These are phyloP conservation scores for Coilia nasus DNA, from an alignment of 2,797 vertebrate genomes.

Conservation along the genomic window DNA sequence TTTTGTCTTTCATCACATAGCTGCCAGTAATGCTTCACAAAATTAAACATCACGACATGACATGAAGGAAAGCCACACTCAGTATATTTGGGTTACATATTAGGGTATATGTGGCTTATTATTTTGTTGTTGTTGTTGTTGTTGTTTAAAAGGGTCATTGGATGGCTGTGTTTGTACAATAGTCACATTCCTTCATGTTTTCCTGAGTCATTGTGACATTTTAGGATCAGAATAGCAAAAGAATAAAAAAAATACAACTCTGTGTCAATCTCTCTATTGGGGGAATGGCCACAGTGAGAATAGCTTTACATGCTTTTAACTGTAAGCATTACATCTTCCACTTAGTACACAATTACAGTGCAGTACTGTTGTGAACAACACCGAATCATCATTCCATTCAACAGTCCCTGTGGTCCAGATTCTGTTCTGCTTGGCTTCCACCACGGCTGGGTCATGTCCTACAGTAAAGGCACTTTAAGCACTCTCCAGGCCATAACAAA, in stretches of 20 bases:
- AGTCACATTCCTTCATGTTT: too few species aligned
- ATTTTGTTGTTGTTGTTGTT: too few species aligned
- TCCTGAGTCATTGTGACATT: too few species aligned
- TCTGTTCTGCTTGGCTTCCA: not conserved
- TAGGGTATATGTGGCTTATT: too few species aligned
- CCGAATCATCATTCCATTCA: not conserved
- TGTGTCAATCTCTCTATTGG: too few species aligned
- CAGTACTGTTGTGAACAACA: not conserved
- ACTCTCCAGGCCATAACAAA: not conserved
- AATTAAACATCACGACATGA: not conserved
- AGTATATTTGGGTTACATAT: too few species aligned
- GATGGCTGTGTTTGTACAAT: too few species aligned
- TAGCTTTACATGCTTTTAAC: not conserved
- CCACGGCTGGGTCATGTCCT: not conserved
- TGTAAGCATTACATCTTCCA: not conserved
- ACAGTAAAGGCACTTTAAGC: not conserved
- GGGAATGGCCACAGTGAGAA: too few species aligned
- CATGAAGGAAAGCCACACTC: too few species aligned
- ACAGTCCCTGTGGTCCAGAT: not conserved
- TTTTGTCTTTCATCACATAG: not conserved
- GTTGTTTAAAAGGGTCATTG: too few species aligned
- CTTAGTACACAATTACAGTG: not conserved
- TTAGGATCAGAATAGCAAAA: too few species aligned
- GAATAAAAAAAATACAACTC: too few species aligned
- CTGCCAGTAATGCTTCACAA: not conserved